phyloP scores from a whole-genome alignment of 2,888 invertebrate genomes.

The Cheilosia impressa region DNA sequence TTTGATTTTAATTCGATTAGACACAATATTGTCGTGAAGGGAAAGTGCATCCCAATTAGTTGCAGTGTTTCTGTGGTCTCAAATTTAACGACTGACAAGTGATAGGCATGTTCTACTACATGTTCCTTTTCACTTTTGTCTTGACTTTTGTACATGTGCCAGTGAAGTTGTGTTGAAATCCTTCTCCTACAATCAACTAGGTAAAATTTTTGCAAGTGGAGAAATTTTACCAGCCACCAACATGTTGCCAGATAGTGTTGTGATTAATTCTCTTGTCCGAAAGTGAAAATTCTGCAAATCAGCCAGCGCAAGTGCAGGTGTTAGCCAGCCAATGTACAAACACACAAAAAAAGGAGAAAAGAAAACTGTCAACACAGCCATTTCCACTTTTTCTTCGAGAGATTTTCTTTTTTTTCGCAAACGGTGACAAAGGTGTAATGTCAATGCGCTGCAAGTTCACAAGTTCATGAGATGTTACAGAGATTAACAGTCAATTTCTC shows the following conservation, averaged over 20 bases:
- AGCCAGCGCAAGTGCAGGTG: constrained; percentile 54
- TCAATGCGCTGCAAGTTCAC: constrained; percentile 22
- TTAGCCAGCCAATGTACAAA: constrained; percentile 6
- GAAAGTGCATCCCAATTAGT: constrained; percentile 69
- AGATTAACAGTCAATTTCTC: neutral
- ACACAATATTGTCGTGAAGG: constrained; percentile 61
- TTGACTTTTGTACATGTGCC: neutral
- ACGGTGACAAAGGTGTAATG: constrained; percentile 5
- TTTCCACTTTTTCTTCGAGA: constrained; percentile 36
- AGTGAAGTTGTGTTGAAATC: constrained; percentile 34
- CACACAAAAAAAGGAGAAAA: constrained; percentile 25
- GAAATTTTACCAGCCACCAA: constrained; percentile 42
- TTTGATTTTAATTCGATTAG: constrained; percentile 47
- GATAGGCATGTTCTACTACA: constrained; percentile 57
- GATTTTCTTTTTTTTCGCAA: neutral
- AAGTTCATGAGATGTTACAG: constrained; percentile 6
- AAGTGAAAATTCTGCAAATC: constrained; percentile 64
- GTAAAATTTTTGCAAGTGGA: constrained; percentile 1
- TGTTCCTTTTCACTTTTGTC: constrained; percentile 67
- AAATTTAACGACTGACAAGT: constrained; percentile 33
- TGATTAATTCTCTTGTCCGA: constrained; percentile 59
- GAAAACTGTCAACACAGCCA: constrained; percentile 62
- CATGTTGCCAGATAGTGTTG: constrained; percentile 56
- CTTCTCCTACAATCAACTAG: constrained; percentile 55
- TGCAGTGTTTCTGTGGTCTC: constrained; percentile 19